Base-by-base conservation (phyloP, 2,113 vertebrate genomes). In the Bos indicus region DNA sequence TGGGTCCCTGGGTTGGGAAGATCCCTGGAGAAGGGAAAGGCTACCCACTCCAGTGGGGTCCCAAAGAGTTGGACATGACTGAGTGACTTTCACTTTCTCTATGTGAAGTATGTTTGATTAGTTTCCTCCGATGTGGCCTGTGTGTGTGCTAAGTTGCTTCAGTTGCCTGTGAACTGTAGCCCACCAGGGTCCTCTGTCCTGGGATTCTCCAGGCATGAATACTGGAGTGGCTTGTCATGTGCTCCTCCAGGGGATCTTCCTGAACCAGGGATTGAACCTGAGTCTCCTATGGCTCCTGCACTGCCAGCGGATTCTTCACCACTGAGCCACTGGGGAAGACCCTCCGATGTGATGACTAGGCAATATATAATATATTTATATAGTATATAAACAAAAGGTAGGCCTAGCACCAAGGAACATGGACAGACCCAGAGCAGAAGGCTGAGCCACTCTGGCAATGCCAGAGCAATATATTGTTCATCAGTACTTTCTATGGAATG, bases 361-460 rank as follows among this genome's bases (percentile, higher is more conserved):
- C 13, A 46, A 8, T 46, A 23, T 40, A 40, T 40, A 40, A 74
- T 74, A 40, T 40, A 40, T 74, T 74, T 74, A 23, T 74, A 40
- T 23, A 40, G 5, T 8, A 78, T 46, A 78, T 78, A 15, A 78
- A 28, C 43, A 78, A 46, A 78, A 46, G 13, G 25, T 16, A 46
- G 74, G 23, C 40, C 3, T 46, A 46, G 25, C 43, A 78, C 1
- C 0, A 0, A 46, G 40, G 43, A 46, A 28, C 25, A 43, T 9
- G 74, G 40, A 15, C 25, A 78, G 40, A 46, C 7, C 7, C 13
- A 46, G 6, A 78, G 74, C 25, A 78, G 40, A 26, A 40, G 40
- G 15, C 23, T 71, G 67, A 36, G 33, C n/a, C 67, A 71, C n/a
- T 71, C 67, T 77, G 71, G 12, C 43, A 46, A 46, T 78, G 23